phyloP scores from a whole-genome alignment of 2,113 vertebrate genomes.

The Colius striatus region DNA sequence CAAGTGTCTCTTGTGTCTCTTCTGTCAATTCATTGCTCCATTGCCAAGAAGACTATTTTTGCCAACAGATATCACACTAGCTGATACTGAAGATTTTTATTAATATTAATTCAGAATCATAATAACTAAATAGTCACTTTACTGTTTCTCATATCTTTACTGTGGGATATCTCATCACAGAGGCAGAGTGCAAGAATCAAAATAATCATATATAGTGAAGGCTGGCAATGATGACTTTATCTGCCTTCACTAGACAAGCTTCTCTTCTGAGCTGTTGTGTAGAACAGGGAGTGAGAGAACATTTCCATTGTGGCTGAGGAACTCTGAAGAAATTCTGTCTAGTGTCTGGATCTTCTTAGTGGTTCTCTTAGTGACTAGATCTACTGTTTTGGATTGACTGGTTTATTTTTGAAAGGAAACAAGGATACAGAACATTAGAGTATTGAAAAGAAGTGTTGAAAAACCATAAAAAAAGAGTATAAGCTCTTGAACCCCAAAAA shows the following conservation, averaged over 20 bases:
- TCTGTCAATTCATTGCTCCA: not conserved
- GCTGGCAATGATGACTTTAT: not conserved
- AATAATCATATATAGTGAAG: not conserved
- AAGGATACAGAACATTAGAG: not conserved
- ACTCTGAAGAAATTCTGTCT: not conserved
- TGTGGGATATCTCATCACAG: not conserved
- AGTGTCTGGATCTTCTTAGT: fast-evolving
- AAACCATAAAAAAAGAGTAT: not conserved
- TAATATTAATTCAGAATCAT: slow-evolving; percentile 3
- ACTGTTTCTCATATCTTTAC: slow-evolving; percentile 5
- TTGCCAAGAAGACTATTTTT: not conserved
- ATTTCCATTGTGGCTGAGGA: not conserved
- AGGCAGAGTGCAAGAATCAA: slow-evolving; percentile 3
- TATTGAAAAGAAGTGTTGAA: not conserved
- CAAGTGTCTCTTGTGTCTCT: not conserved
- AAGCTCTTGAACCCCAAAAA: not conserved
- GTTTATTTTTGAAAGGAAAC: not conserved
- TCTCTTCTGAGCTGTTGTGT: not conserved
- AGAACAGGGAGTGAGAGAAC: not conserved
- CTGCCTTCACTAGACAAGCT: not conserved
- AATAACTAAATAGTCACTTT: slow-evolving; percentile 37
- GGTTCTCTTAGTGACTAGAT: not conserved
- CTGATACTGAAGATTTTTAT: slow-evolving; percentile 1
- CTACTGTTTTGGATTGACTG: not conserved
- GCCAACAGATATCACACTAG: not conserved